Evolutionary conservation across 2,113 vertebrate genomes (phyloP).

Genomic region (Megaptera novaeangliae): DNA sequence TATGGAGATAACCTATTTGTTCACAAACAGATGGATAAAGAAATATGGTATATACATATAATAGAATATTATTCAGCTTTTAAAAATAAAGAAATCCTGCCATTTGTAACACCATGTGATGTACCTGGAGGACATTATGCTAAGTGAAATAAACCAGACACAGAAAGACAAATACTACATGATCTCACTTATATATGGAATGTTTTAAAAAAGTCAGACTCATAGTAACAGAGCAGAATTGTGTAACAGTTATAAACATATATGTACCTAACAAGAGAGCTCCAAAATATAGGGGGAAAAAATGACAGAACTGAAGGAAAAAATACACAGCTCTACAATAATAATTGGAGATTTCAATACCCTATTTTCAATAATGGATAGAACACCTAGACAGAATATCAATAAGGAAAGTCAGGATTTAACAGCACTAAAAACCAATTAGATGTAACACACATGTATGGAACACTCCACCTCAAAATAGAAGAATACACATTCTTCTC

Average conservation of each 20-base stretch:
- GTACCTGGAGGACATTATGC: neutral
- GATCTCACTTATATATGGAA: neutral
- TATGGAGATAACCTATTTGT: neutral
- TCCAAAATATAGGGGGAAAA: neutral
- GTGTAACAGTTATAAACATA: neutral
- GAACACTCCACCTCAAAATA: no score
- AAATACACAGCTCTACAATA: neutral
- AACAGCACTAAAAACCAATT: no score
- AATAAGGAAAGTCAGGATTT: no score
- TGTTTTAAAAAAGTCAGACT: no score
- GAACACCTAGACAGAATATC: no score
- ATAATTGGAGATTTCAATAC: neutral
- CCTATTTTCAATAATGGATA: no score
- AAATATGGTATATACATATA: neutral
- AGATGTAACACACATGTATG: no score
- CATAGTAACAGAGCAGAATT: neutral
- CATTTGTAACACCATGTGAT: neutral
- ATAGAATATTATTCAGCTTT: neutral
- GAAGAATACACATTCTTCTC: no score
- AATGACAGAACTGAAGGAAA: neutral
- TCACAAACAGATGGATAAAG: neutral
- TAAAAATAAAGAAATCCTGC: neutral
- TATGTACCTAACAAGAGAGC: neutral
- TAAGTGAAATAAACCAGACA: neutral
- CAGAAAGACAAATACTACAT: neutral